phyloP scores from a whole-genome alignment of 2,888 invertebrate genomes.

The Melipona beecheii region DNA sequence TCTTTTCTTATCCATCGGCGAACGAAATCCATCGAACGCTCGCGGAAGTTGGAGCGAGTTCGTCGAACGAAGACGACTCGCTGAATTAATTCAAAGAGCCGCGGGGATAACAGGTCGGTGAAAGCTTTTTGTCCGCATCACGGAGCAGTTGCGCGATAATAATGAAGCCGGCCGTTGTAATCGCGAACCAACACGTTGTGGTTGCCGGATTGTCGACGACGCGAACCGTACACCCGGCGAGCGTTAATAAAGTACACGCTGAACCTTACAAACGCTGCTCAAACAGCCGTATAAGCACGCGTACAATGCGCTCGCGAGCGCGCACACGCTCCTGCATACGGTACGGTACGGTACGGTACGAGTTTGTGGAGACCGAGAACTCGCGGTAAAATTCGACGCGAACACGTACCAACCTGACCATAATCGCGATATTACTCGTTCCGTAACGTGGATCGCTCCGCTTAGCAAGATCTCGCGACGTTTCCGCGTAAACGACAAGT shows the following conservation, averaged over 20 bases:
- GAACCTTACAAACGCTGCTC: slow-evolving; percentile 48
- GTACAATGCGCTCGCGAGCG: slow-evolving; percentile 21
- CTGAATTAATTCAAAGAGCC: slow-evolving; percentile 47
- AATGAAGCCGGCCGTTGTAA: slow-evolving; percentile 53
- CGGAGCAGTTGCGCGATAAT: slow-evolving; percentile 43
- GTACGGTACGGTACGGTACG: neutral
- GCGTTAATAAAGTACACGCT: slow-evolving; percentile 52
- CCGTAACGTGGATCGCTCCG: neutral
- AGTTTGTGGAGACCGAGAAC: slow-evolving; percentile 20
- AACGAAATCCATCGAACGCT: neutral
- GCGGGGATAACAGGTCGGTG: slow-evolving; percentile 30
- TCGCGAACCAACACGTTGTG: slow-evolving; percentile 44
- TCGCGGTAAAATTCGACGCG: slow-evolving; percentile 33
- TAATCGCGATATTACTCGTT: slow-evolving; percentile 23
- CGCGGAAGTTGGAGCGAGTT: neutral
- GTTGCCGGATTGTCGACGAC: slow-evolving; percentile 48
- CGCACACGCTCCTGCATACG: slow-evolving; percentile 14
- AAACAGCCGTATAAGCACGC: slow-evolving; percentile 31
- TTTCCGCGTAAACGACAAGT: too few relatives aligned
- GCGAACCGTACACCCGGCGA: slow-evolving; percentile 36
- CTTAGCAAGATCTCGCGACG: neutral
- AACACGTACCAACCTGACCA: neutral
- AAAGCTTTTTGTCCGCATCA: slow-evolving; percentile 56
- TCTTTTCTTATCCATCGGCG: neutral
- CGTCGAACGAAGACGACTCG: slow-evolving; percentile 20